phyloP scores from a whole-genome alignment of 2,113 vertebrate species.

The Oostethus manadensis region DNA sequence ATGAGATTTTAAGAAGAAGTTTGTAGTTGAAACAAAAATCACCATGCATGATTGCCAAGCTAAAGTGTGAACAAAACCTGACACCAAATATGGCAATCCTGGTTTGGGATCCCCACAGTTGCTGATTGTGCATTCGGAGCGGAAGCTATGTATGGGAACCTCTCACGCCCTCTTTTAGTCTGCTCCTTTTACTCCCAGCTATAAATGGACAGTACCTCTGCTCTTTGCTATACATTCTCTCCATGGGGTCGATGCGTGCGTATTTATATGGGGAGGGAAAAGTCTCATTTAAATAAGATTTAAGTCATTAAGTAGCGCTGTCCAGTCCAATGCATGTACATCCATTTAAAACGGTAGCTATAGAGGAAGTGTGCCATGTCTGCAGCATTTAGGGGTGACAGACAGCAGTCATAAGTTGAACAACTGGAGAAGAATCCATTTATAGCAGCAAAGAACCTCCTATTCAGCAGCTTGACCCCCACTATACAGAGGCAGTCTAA shows the following conservation, averaged over 20 bases:
- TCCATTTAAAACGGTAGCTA: background rate
- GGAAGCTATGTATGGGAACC: conserved; percentile 61
- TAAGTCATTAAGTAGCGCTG: background rate
- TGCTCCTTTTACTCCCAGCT: conserved; percentile 59
- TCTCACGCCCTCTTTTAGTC: conserved; percentile 32
- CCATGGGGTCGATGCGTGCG: background rate
- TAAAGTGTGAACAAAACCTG: conserved; percentile 7
- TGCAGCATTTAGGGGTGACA: conserved; percentile 23
- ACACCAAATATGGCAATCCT: conserved; percentile 58
- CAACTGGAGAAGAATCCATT: conserved; percentile 50
- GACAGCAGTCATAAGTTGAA: conserved; percentile 50
- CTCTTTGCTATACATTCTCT: conserved; percentile 13
- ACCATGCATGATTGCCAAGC: background rate
- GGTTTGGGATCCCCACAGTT: conserved; percentile 51
- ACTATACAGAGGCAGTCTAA: conserved; percentile 2
- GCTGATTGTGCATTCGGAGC: conserved; percentile 66
- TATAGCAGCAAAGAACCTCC: conserved; percentile 49
- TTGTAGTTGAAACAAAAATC: background rate
- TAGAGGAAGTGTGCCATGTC: background rate
- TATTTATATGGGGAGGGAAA: background rate
- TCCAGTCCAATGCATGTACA: background rate
- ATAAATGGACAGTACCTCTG: conserved; percentile 64
- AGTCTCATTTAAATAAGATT: background rate
- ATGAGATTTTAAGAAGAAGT: conserved; percentile 14
- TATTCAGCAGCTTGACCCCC: conserved; percentile 19